Evolutionary conservation across 2,113 vertebrate genomes (phyloP), one percentile per base, ranked within the genome.

Genomic region (Calcarius ornatus): DNA sequence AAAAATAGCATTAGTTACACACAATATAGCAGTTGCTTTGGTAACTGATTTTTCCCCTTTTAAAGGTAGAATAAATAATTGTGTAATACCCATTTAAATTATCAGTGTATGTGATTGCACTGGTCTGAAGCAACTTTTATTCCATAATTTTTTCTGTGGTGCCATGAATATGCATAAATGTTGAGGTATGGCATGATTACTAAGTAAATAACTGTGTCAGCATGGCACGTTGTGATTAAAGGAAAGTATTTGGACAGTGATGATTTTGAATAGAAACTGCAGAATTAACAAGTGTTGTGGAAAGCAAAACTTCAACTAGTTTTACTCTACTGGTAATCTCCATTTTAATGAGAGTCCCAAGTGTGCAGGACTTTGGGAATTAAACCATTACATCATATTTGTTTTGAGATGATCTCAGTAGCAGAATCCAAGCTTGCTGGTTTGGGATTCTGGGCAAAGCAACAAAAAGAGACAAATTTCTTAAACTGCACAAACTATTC

Each of bases 21-120:
- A 96, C 61, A 95, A 79, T 93, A 84, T 69, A 94, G 76, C 86
- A 95, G 93, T 95, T 96, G 93, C 93, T 96, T 94, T 94, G 95
- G 95, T 72, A 96, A 97, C 95, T 94, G 90, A 90, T 90, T 93
- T 94, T 90, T 65, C 64, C 47, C 43, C 43, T 70, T 92, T 78
- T 92, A 94, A 93, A 96, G 50, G 61, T 82, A 92, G 90, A 93
- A 93, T 78, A 96, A 96, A 96, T 68, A 95, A 82, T 84, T 86
- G 82, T 93, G 90, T 81, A 86, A 96, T 54, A 66, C 38, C 66
- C 71, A 94, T 73, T 84, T 90, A 95, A 94, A 91, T 92, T 86
- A 81, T 61, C 76, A 56, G 80, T 15, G 8, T 56, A 47, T 45
- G 64, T 40, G 80, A 76, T 42, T 86, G 85, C 72, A 57, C 1